Evolutionary conservation across 35 echinoderm and acorn worm species (phyloP).

Genomic region (Heliocidaris erythrogramma): DNA sequence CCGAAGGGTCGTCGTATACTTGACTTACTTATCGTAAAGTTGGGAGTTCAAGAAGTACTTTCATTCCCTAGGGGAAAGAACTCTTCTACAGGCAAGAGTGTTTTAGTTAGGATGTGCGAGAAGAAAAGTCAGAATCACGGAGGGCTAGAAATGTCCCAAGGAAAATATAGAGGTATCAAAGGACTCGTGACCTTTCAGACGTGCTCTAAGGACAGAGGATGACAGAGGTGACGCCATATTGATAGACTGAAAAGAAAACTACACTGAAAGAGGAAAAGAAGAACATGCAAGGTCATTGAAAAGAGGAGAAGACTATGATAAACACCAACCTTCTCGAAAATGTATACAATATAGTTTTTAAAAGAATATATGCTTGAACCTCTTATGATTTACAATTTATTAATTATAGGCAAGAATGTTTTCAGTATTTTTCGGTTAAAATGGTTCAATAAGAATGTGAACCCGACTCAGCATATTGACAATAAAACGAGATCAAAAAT

Average conservation of each 20-base stretch:
- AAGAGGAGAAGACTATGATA: no score
- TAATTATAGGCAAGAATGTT: no score
- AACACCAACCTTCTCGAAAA: no score
- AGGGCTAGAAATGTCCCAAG: background rate
- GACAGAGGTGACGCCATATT: background rate
- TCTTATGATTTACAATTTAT: no score
- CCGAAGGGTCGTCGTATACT: background rate
- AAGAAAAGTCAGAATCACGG: background rate
- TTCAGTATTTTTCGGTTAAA: no score
- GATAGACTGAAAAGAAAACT: background rate
- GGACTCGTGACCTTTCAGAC: background rate
- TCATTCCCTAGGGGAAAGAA: background rate
- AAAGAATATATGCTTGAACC: no score
- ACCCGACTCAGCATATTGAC: no score
- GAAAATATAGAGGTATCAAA: background rate
- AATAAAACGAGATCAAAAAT: no score
- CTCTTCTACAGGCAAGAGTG: background rate
- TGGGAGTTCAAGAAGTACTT: constrained; percentile 9
- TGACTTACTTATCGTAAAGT: background rate
- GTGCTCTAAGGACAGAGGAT: background rate
- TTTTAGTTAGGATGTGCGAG: background rate
- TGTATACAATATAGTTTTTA: no score
- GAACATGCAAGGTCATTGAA: background rate
- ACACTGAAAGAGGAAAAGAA: background rate
- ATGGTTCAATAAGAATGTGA: no score